Percentiles rank a stretch among this genome's conserved stretches.
Evolutionary conservation across 2,797 vertebrate genomes (phyloP).

Genomic region (Arrhamphus sclerolepis): DNA sequence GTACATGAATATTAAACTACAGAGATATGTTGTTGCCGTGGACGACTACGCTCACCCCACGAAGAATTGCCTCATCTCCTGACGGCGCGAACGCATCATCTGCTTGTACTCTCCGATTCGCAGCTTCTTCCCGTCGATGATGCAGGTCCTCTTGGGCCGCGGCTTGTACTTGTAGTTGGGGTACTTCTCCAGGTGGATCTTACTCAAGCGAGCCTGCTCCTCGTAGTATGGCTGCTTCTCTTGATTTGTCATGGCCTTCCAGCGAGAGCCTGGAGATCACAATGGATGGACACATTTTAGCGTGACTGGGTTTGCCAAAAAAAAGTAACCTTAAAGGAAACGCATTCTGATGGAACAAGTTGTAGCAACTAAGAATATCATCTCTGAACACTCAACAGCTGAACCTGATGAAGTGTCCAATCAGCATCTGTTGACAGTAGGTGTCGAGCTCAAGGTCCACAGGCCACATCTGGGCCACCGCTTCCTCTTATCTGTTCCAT

Average conservation of each 20-base stretch:
- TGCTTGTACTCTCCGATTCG: constrained; percentile 98
- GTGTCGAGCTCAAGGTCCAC: too few species aligned
- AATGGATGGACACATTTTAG: not conserved
- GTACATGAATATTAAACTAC: too few species aligned
- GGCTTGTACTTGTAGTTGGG: constrained; percentile 99
- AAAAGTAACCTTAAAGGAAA: not conserved
- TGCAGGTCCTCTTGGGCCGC: constrained; percentile 97
- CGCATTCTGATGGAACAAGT: too few species aligned
- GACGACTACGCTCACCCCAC: constrained; percentile 86
- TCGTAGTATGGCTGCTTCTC: constrained; percentile 99
- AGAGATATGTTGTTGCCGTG: too few species aligned
- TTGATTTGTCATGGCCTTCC: constrained; percentile 98
- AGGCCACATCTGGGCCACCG: too few species aligned
- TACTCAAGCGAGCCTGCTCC: constrained; percentile 97
- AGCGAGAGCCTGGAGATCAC: constrained; percentile 87
- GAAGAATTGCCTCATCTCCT: constrained; percentile 99
- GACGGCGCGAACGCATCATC: constrained; percentile 96
- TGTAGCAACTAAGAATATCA: too few species aligned
- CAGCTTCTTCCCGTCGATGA: constrained; percentile 97
- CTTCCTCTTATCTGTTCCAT: too few species aligned
- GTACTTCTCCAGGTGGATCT: constrained; percentile 98
- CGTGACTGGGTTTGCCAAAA: not conserved
- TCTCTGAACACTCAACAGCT: too few species aligned
- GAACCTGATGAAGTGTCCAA: too few species aligned
- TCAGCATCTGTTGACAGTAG: too few species aligned